These are phyloP conservation scores for Luperina testacea DNA, from an alignment of 2,888 invertebrate species.

Conservation along the genomic window DNA sequence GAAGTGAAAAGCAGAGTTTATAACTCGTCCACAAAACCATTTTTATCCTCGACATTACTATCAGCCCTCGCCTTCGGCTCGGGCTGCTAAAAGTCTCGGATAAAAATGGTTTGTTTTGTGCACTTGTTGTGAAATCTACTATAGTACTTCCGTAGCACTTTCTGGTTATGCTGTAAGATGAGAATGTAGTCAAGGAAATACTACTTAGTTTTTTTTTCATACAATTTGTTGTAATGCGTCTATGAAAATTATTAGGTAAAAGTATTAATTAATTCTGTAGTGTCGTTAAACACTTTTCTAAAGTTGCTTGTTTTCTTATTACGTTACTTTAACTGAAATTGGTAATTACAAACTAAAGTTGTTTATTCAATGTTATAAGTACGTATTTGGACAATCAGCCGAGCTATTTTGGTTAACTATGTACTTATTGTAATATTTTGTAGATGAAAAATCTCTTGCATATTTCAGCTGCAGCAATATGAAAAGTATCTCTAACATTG, in stretches of 20 bases:
- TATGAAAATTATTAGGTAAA: neutral
- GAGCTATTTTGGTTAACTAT: neutral
- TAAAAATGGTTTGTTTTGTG: too few species aligned
- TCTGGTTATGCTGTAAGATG: neutral
- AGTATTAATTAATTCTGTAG: neutral
- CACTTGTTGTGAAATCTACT: too few species aligned
- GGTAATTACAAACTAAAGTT: neutral
- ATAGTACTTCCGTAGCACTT: too few species aligned
- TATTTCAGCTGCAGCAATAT: neutral
- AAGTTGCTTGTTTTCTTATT: too few species aligned
- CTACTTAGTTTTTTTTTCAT: neutral
- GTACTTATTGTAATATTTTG: neutral
- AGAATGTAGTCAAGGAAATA: neutral
- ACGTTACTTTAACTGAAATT: neutral
- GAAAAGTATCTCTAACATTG: conserved; percentile 6
- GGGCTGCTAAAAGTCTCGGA: too few species aligned
- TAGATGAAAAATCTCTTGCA: neutral
- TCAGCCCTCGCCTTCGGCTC: too few species aligned
- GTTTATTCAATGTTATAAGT: neutral
- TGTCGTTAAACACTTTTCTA: neutral
- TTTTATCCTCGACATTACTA: too few species aligned
- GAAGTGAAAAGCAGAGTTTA: too few species aligned
- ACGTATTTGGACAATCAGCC: neutral
- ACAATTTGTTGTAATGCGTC: neutral
- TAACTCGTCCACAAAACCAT: too few species aligned